phyloP scores from a whole-genome alignment of 2,888 invertebrate species.

The Choreutis nemorana region DNA sequence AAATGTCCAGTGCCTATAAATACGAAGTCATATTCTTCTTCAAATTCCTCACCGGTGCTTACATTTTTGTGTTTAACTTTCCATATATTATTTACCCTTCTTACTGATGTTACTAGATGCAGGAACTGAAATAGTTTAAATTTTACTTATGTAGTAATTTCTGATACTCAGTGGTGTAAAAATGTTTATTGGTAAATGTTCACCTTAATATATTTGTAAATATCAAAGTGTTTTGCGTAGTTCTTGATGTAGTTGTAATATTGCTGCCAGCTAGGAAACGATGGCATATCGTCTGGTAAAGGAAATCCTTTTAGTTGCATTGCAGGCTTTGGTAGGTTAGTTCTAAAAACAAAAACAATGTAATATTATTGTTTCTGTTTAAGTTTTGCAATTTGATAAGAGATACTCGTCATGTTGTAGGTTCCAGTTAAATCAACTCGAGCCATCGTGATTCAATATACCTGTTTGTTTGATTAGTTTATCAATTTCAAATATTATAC shows the following conservation, averaged over 20 bases:
- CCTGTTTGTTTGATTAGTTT: too few relatives aligned
- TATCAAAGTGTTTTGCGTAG: constrained; percentile 36
- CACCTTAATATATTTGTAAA: constrained; percentile 43
- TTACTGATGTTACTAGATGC: constrained; percentile 36
- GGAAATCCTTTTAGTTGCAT: constrained; percentile 49
- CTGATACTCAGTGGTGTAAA: too few relatives aligned
- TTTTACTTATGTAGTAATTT: too few relatives aligned
- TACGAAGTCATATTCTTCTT: constrained; percentile 68
- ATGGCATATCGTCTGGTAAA: constrained; percentile 32
- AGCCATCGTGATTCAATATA: too few relatives aligned
- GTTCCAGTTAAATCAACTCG: too few relatives aligned
- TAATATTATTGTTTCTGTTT: neutral
- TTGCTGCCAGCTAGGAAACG: constrained; percentile 34
- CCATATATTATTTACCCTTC: constrained; percentile 31
- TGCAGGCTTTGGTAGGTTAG: constrained; percentile 52
- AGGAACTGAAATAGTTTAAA: constrained; percentile 37
- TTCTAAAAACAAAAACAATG: constrained; percentile 26
- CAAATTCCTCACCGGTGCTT: constrained; percentile 30
- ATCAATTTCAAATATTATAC: too few relatives aligned
- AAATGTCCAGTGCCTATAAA: constrained; percentile 74
- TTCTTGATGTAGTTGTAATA: constrained; percentile 39
- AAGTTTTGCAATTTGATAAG: neutral
- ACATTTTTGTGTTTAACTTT: constrained; percentile 34
- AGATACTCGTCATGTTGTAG: too few relatives aligned
- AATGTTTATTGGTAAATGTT: constrained; percentile 1